Evolutionary conservation across 2,888 invertebrate genomes (phyloP), one percentile per base, ranked within the genome.

Genomic region (Cephonodes hylas): DNA sequence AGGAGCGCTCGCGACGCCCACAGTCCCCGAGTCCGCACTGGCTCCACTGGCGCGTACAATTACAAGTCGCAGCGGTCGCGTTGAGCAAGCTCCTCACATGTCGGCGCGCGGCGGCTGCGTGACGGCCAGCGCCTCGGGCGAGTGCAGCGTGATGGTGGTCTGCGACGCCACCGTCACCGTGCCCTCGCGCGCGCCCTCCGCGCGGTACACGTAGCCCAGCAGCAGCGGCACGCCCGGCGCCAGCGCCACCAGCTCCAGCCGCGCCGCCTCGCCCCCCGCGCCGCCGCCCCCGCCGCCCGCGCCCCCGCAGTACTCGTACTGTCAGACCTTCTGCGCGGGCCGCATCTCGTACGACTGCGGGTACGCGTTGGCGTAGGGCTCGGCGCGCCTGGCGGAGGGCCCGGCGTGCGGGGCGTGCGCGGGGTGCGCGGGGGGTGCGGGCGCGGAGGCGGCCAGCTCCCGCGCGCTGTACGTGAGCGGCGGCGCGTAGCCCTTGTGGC

Each of bases 261-360:
- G 71, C 61, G 57, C 66, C 48, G 23, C 42, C 25, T 23, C 59
- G 2, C 18, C 53, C 5, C 62, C 64, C 64, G 68, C 67, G 31
- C 61, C 66, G 42, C 66, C 75, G 15, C 15, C 63, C 20, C 22
- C 65, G 22, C 57, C 63, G 7, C 48, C 67, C 60, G 66, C 71
- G 65, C 63, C 69, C 61, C 71, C 81, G 77, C 84, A 79, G 76
- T 80, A 86, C 74, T 81, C 85, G 89, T 88, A 88, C 84, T 89
- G 91, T 91, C 91, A 91, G 83, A 90, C 95, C 90, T 96, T 96
- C 83, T 95, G 95, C 80, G 94, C 91, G 64, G 94, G 94, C 67
- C 95, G 94, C 95, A 96, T 95, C 93, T 96, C 96, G 91, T 95
- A 95, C 76, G 94, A 93, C 84, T 94, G 93, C 76, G 94, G 94